Base-by-base conservation (phyloP, 2,113 vertebrate species). In the Micronisus gabar region DNA sequence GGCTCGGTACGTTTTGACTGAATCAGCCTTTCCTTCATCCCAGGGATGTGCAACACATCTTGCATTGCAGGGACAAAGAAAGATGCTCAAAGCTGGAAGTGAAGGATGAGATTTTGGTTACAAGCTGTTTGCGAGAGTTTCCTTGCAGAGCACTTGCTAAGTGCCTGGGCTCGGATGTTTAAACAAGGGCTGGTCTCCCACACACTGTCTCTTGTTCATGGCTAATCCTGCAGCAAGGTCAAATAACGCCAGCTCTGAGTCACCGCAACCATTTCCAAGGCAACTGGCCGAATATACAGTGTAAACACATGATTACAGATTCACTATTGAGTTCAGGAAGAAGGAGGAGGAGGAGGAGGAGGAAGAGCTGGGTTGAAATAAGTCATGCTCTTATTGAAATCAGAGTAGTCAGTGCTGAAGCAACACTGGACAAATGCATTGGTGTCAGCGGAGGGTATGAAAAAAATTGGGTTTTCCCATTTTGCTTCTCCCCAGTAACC, bases 291-390 rank as follows among this genome's bases (percentile, higher is more conserved):
- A 94, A 92, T 72, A 93, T 81, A 96, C 81, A 65, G 61, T 56
- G 67, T 92, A 95, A 95, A 95, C 90, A 97, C 91, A 83, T 0
- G n/a, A 96, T 96, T 94, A 97, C 86, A 92, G 78, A 94, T 78
- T 58, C 82, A 55, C 73, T 41, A 58, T 7, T 0, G 20, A 22
- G 6, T 92, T 55, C 90, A 73, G 81, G 91, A 84, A 93, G 92
- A 52, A 94, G 78, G 21, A 95, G 86, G 66, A 81, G 82, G 50
- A 81, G 82, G 25, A 93, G 92, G 61, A 94, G 74, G 20, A 95
- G 86, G 62, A 81, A 78, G 53, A 84, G 34, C 32, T 53, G 55
- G 14, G 9, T 2, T 85, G 86, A 85, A 88, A 19, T 63, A 89
- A 90, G 71, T 85, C 93, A 96, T n/a, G 40, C 41, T 65, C 14